Evolutionary conservation across 2,113 vertebrate species (phyloP), one percentile per base, ranked within the genome.

Genomic region (Microcebus lehilahytsara): DNA sequence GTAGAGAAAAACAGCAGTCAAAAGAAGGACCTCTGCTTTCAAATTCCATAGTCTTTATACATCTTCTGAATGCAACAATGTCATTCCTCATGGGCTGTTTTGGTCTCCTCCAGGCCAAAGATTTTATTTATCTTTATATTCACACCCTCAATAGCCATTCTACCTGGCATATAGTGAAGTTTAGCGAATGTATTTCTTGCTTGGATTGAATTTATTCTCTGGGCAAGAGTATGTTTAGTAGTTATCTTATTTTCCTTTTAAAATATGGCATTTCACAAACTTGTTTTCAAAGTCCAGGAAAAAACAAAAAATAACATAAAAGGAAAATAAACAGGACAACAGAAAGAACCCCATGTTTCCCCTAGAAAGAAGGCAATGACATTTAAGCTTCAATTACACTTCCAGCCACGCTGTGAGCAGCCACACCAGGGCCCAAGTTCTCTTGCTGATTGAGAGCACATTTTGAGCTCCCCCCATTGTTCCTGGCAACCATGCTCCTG

Each of bases 401-500:
- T 78, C 37, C 77, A 32, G 32, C 6, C 4, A 1, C 75, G 66
- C 74, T 23, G 62, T 23, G 62, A 84, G 77, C 13, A 83, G 87
- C 46, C 84, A 6, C 0, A 9, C 42, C 93, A 87, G 86, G 66
- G 14, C 69, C 74, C 51, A 37, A 32, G n/a, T n/a, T 32, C 91
- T 93, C 94, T 91, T 5, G 58, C 62, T 72, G 96, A 96, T 67
- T 53, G 89, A 95, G 96, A 89, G n/a, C 94, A 62, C 62, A 93
- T 96, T 98, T 96, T 37, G 23, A 20, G 62, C 90, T 60, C 46
- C 80, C 75, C 40, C 7, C n/a, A 86, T 98, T 96, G 91, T 97
- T 95, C 91, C 96, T 93, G 95, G 93, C 75, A 87, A 10, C 9
- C 14, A 2, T 64, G 87, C 91, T 97, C 89, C 88, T 56, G 27